Evolutionary conservation across 1,140 invertebrate species (phyloP).

Genomic region (Drosophila parabipectinata): DNA sequence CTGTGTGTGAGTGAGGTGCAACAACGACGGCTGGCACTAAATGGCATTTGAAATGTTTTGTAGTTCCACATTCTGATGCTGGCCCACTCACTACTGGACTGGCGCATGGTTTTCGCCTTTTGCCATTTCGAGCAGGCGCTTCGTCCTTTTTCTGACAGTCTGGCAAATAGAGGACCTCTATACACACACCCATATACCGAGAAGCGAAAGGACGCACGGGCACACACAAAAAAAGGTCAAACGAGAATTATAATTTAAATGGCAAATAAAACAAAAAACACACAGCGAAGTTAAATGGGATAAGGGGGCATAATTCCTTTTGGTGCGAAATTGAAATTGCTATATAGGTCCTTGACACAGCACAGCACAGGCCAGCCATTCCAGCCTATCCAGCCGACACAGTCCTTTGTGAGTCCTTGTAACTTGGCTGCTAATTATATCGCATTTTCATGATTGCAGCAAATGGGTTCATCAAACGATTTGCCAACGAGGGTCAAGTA

Average conservation of each 20-base stretch:
- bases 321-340: slow-evolving; percentile 59
- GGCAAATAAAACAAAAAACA: slow-evolving; percentile 61
- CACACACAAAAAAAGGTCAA: slow-evolving; percentile 55
- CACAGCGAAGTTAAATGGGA: slow-evolving; percentile 29
- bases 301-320: slow-evolving; percentile 56
- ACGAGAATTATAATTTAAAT: slow-evolving; percentile 64
- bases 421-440: slow-evolving; percentile 51
- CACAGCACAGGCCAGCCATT: not conserved
- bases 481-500: slow-evolving; percentile 43
- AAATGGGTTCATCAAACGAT: slow-evolving; percentile 54
- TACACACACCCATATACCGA: slow-evolving; percentile 12
- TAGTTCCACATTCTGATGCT: slow-evolving; percentile 55
- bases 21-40: slow-evolving; percentile 58
- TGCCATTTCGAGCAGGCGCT: slow-evolving; percentile 53
- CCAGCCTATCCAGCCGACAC: slow-evolving; percentile 17
- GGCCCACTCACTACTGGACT: slow-evolving; percentile 3
- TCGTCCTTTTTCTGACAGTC: slow-evolving; percentile 52
- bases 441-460: slow-evolving; percentile 51
- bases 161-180: slow-evolving; percentile 36
- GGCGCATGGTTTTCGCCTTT: slow-evolving; percentile 53
- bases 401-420: slow-evolving; percentile 40
- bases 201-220: not conserved
- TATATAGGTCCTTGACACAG: slow-evolving; percentile 29
- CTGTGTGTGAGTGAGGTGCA: slow-evolving; percentile 44
- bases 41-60: slow-evolving; percentile 67